Base-by-base conservation (phyloP, 2,797 vertebrate genomes). In the Catamblyrhynchus diadema region DNA sequence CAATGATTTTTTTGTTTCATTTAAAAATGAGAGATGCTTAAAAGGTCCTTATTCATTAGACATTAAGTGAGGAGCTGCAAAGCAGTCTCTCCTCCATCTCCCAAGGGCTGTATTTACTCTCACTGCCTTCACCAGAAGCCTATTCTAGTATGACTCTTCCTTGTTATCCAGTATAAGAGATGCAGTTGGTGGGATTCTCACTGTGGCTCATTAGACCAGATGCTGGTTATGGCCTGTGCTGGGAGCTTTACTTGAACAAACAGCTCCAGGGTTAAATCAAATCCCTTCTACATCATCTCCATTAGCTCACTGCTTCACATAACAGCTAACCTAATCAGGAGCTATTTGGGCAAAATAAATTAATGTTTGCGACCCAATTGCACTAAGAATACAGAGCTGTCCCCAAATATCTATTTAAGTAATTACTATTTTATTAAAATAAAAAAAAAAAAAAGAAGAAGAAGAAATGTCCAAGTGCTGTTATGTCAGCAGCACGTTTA, bases 131-230 rank as follows among this genome's bases (percentile, higher is more conserved):
- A 53, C 32, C 56, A 81, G 45, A 24, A 92, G 28, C 45, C 90
- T 74, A 0, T 73, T 77, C 83, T 9, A 32, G 57, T 67, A 48
- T 39, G 50, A 70, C 81, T 84, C 62, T 45, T 66, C 81, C 95
- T 96, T 65, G 81, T 96, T 96, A 95, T 32, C 73, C 73, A 37
- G 53, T 2, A 12, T 64, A 89, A 75, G 93, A 61, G 82, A 59
- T 70, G 54, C 67, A 73, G 74, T 45, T 25, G 33, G 53, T 50
- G 3, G 82, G 92, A 88, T 81, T 92, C 94, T 89, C 75, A 5
- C 87, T 79, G 95, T 66, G 86, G 66, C 93, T 95, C 92, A 70
- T 97, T 94, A 97, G 90, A 71, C 8, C 95, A 95, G 95, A 88
- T 93, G 88, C 73, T 93, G 87, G 62, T 71, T 80, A 35, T 50